A percentile compares a stretch with the other conserved stretches of the same genome.
Evolutionary conservation across 2,113 vertebrate species (phyloP).

Genomic region (Sinocyclocheilus maitianheensis): DNA sequence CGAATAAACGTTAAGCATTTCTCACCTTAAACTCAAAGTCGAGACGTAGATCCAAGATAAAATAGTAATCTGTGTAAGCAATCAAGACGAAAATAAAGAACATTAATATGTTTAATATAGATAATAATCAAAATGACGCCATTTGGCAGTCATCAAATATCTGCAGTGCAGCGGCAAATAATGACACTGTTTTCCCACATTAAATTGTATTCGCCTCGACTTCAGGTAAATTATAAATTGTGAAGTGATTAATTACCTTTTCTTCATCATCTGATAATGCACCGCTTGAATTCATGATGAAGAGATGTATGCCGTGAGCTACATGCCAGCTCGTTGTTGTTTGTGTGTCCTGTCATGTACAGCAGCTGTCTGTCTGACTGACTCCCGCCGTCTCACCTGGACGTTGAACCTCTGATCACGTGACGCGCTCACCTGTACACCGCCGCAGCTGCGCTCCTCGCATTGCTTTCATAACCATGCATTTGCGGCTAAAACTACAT

Average conservation of each 20-base stretch:
- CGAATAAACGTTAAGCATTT: background rate
- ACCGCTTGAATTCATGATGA: background rate
- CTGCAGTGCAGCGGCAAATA: too few species aligned
- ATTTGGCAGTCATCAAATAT: background rate
- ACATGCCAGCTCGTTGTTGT: constrained; percentile 31
- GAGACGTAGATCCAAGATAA: constrained; percentile 28
- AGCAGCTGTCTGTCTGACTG: background rate
- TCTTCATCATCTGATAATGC: background rate
- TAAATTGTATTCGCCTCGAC: background rate
- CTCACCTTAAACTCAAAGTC: constrained; percentile 30
- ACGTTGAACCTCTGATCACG: background rate
- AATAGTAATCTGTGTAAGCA: background rate
- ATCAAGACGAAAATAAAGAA: background rate
- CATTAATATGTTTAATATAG: background rate
- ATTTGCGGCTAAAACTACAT: background rate
- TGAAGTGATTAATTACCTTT: background rate
- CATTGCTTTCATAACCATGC: background rate
- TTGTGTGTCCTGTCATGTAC: background rate
- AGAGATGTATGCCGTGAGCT: background rate
- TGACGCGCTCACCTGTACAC: constrained; percentile 1
- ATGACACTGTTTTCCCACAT: background rate
- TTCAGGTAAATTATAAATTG: background rate
- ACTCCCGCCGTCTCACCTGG: background rate
- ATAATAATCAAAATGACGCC: background rate
- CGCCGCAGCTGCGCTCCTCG: background rate